Percentiles rank a stretch among this genome's conserved stretches.
Conservation (phyloP, 1,140 invertebrate genomes). For the Protaetia brevitarsis region DNA sequence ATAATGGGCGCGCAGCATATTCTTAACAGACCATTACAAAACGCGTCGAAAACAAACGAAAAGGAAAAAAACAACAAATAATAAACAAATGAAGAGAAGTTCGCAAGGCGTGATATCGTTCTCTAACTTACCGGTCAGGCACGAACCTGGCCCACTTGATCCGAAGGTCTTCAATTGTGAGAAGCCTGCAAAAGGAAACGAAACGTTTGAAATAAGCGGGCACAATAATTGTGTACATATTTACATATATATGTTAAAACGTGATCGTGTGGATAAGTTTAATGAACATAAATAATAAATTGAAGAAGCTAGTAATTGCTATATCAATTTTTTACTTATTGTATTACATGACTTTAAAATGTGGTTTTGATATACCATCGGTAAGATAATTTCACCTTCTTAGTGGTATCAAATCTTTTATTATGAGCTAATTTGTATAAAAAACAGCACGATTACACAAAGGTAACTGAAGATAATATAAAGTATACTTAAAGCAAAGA, state of each 20-base stretch:
- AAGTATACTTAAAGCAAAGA: too few species aligned
- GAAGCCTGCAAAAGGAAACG: constrained; percentile 50
- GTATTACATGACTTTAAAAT: too few species aligned
- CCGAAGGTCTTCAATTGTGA: constrained; percentile 55
- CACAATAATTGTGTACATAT: background rate
- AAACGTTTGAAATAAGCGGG: background rate
- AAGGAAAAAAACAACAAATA: background rate
- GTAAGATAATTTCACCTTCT: too few species aligned
- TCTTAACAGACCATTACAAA: constrained; percentile 11
- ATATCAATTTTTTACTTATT: too few species aligned
- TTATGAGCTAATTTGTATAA: too few species aligned
- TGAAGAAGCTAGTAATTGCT: too few species aligned
- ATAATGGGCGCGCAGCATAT: background rate
- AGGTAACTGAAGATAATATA: too few species aligned
- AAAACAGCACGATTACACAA: too few species aligned
- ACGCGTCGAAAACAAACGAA: background rate
- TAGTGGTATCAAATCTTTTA: too few species aligned
- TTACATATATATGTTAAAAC: background rate
- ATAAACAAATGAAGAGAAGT: background rate
- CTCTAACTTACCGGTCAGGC: constrained; percentile 52
- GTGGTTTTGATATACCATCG: too few species aligned
- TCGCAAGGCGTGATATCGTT: constrained; percentile 12
- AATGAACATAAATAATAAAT: too few species aligned
- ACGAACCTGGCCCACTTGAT: constrained; percentile 51
- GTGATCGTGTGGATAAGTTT: too few species aligned